These are phyloP conservation scores for Machaerirhynchus nigripectus DNA, from an alignment of 2,113 vertebrate genomes.

Conservation along the genomic window DNA sequence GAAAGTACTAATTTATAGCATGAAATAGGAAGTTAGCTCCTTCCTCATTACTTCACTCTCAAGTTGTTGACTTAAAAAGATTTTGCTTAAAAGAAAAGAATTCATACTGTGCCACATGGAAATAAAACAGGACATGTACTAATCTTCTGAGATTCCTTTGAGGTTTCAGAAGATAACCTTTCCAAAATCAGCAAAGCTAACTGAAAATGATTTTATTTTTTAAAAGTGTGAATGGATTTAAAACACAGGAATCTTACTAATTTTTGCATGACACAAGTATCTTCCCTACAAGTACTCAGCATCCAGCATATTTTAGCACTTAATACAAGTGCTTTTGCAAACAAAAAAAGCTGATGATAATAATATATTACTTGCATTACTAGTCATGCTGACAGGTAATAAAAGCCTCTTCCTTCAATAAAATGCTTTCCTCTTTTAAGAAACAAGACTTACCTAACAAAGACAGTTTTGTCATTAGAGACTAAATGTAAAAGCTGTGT, in stretches of 20 bases:
- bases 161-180: neutral
- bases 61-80: neutral
- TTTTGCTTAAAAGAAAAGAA: neutral
- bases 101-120: neutral
- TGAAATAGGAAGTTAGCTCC: neutral
- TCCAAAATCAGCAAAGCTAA: neutral
- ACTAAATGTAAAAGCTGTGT: neutral
- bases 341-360: neutral
- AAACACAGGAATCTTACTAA: neutral
- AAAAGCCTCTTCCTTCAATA: neutral
- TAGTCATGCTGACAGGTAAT: neutral
- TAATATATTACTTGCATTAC: neutral
- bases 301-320: neutral
- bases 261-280: neutral
- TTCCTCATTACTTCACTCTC: neutral
- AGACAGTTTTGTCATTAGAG: neutral
- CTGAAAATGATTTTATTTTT: neutral
- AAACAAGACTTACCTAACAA: neutral
- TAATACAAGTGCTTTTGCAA: neutral
- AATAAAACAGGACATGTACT: neutral
- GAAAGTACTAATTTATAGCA: neutral
- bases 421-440: neutral
- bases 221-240: neutral
- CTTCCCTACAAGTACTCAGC: rapidly evolving
- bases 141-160: neutral